Percentiles rank a stretch among this genome's conserved stretches.
These are phyloP conservation scores for Nixonia krombeini DNA, from an alignment of 1,140 invertebrate genomes.

Conservation along the genomic window DNA sequence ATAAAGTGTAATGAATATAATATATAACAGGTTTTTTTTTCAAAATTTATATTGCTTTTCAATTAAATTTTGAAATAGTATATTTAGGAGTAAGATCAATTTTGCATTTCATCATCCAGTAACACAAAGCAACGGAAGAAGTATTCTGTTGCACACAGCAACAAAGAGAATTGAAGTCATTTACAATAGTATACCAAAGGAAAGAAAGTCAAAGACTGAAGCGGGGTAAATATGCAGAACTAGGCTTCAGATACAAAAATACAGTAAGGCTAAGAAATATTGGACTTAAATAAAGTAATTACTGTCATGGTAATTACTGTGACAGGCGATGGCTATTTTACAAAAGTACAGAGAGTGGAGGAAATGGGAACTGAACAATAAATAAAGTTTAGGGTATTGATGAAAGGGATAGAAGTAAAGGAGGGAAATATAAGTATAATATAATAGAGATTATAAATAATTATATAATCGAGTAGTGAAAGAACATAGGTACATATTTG, in stretches of 20 bases:
- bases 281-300: background rate
- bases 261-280: conserved; percentile 40
- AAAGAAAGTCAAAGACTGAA: conserved; percentile 40
- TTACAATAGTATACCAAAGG: conserved; percentile 45
- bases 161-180: too few species aligned
- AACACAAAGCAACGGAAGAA: too few species aligned
- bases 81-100: too few species aligned
- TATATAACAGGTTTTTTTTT: too few species aligned
- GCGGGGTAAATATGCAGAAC: conserved; percentile 45
- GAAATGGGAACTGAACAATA: conserved; percentile 21
- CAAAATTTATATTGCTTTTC: too few species aligned
- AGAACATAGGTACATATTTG: conserved; percentile 56
- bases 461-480: conserved; percentile 44
- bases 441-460: conserved; percentile 56
- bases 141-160: too few species aligned
- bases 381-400: too few species aligned
- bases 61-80: too few species aligned
- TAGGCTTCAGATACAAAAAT: conserved; percentile 49
- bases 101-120: too few species aligned
- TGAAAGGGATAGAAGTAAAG: conserved; percentile 35
- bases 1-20: too few species aligned
- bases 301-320: conserved; percentile 21
- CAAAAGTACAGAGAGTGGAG: conserved; percentile 24
- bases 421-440: conserved; percentile 44
- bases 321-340: conserved; percentile 46